phyloP scores from a whole-genome alignment of 35 echinoderm and acorn worm genomes.

The Anneissia japonica region DNA sequence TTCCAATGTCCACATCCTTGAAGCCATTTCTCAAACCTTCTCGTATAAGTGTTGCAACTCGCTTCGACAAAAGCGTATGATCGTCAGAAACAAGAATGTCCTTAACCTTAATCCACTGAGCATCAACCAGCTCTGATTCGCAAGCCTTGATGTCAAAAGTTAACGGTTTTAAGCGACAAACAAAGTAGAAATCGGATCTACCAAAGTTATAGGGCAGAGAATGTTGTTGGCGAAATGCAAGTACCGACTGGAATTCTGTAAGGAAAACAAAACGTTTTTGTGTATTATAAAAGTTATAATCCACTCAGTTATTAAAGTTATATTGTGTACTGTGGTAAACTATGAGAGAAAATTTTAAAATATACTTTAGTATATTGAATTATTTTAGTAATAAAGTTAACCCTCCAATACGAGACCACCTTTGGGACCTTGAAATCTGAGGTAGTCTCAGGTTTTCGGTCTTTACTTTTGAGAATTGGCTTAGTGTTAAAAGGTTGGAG shows the following conservation, averaged over 20 bases:
- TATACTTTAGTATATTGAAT: no score
- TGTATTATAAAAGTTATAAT: no score
- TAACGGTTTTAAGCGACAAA: slow-evolving; percentile 74
- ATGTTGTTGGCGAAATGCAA: slow-evolving; percentile 93
- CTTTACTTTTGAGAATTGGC: no score
- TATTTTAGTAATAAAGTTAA: no score
- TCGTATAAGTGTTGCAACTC: slow-evolving; percentile 44
- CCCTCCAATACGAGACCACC: no score
- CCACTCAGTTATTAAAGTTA: no score
- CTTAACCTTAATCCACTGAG: slow-evolving; percentile 65
- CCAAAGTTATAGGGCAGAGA: slow-evolving; percentile 70
- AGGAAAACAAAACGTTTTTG: not conserved
- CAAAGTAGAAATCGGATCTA: slow-evolving; percentile 86
- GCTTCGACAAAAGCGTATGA: slow-evolving; percentile 47
- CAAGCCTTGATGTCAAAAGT: slow-evolving; percentile 92
- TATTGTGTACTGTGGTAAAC: no score
- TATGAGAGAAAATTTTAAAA: no score
- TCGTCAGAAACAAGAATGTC: slow-evolving; percentile 39
- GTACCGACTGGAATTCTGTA: slow-evolving; percentile 83
- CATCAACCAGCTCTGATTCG: slow-evolving; percentile 55
- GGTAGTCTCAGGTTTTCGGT: no score
- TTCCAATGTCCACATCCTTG: slow-evolving; percentile 60
- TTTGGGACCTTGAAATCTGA: no score
- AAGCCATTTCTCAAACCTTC: slow-evolving; percentile 57
- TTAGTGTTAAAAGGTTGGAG: no score